phyloP scores from a whole-genome alignment of 2,888 invertebrate genomes.

The Drosophila putrida region DNA sequence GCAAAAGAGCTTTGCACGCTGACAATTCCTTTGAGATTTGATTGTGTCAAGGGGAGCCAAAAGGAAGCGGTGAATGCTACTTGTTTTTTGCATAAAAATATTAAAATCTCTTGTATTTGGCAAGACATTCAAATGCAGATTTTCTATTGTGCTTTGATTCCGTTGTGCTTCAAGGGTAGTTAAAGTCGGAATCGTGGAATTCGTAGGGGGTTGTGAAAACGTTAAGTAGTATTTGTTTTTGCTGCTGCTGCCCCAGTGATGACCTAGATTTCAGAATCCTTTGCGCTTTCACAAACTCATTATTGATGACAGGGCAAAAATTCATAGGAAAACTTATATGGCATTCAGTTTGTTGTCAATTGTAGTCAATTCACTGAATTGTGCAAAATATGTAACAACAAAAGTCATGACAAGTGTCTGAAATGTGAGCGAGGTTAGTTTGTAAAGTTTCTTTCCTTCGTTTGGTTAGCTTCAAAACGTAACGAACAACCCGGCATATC shows the following conservation, averaged over 20 bases:
- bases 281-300: conserved; percentile 40
- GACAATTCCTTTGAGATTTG: conserved; percentile 73
- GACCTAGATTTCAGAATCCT: conserved; percentile 52
- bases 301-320: conserved; percentile 71
- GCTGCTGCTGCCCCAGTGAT: conserved; percentile 19
- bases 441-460: conserved; percentile 11
- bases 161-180: conserved; percentile 27
- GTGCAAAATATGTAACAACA: conserved; percentile 52
- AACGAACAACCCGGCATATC: neutral
- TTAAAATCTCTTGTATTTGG: conserved; percentile 39
- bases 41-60: conserved; percentile 34
- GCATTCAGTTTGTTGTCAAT: conserved; percentile 60
- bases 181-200: neutral
- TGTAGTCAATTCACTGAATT: conserved; percentile 52
- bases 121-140: conserved; percentile 66
- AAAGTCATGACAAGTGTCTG: conserved; percentile 49
- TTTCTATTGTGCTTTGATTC: conserved; percentile 54
- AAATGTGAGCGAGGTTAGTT: conserved; percentile 40
- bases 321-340: conserved; percentile 51
- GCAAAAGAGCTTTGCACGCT: conserved; percentile 61
- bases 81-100: conserved; percentile 48
- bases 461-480: neutral
- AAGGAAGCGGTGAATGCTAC: conserved; percentile 9
- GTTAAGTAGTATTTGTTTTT: conserved; percentile 36
- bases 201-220: conserved; percentile 15